phyloP scores from a whole-genome alignment of 2,888 invertebrate genomes.

The Tyria jacobaeae region DNA sequence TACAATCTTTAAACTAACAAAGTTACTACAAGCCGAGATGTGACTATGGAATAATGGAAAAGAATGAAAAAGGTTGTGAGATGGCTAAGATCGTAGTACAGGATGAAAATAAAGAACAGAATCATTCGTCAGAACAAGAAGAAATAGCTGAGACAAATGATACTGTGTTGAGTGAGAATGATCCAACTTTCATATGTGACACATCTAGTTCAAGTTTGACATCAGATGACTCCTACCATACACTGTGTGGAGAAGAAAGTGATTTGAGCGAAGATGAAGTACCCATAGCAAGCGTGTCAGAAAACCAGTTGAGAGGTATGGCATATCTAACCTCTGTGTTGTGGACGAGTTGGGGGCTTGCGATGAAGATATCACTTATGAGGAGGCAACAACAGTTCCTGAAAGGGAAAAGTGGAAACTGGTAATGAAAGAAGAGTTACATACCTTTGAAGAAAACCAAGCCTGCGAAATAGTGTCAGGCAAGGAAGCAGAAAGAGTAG shows the following conservation, averaged over 20 bases:
- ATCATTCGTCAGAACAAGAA: too few relatives aligned
- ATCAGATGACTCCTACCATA: too few relatives aligned
- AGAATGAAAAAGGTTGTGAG: not conserved
- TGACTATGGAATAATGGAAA: conserved; percentile 12
- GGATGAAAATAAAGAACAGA: not conserved
- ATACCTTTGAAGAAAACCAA: too few relatives aligned
- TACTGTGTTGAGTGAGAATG: not conserved
- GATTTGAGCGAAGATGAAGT: too few relatives aligned
- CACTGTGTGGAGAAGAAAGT: too few relatives aligned
- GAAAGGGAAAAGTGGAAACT: conserved; percentile 28
- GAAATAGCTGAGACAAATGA: too few relatives aligned
- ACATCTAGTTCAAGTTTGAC: too few relatives aligned
- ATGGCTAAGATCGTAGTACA: not conserved
- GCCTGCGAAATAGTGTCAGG: too few relatives aligned
- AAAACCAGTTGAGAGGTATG: too few relatives aligned
- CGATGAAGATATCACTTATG: conserved; percentile 13
- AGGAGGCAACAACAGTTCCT: not conserved
- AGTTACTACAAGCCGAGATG: conserved; percentile 12
- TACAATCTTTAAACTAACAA: not conserved
- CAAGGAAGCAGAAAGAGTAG: too few relatives aligned
- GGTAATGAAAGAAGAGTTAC: conserved; percentile 36
- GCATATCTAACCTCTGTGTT: conserved; percentile 11
- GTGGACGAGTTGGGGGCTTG: not conserved
- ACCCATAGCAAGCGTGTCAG: not conserved
- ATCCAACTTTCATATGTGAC: conserved; percentile 2